These are phyloP conservation scores for Iguana delicatissima DNA, from an alignment of 2,797 vertebrate species.

Conservation along the genomic window DNA sequence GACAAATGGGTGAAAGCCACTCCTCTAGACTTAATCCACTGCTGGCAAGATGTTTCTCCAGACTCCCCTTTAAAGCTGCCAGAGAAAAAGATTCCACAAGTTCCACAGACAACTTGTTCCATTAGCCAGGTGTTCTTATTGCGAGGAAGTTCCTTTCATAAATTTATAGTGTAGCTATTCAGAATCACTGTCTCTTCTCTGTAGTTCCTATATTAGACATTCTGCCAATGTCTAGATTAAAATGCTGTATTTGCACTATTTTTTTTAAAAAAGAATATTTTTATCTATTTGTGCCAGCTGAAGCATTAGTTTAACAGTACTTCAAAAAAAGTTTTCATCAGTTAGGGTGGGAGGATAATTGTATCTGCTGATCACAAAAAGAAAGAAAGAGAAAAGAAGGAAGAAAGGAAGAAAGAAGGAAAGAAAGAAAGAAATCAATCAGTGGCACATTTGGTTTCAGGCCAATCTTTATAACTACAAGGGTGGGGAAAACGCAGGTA, in stretches of 20 bases:
- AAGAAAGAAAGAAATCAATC: neutral
- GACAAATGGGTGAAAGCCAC: slow-evolving; percentile 3
- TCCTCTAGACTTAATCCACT: neutral
- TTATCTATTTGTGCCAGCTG: slow-evolving; percentile 13
- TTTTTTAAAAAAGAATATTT: neutral
- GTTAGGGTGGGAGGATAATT: neutral
- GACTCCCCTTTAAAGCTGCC: slow-evolving; percentile 17
- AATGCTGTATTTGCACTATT: slow-evolving; percentile 19
- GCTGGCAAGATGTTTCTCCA: slow-evolving; percentile 15
- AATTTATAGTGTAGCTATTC: slow-evolving; percentile 20
- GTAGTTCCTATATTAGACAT: neutral
- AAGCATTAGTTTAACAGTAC: slow-evolving; percentile 34
- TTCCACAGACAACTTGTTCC: slow-evolving; percentile 26
- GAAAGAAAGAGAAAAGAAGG: too few species aligned
- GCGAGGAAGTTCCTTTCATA: slow-evolving; percentile 34
- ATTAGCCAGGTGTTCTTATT: slow-evolving; percentile 13
- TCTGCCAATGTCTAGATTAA: slow-evolving; percentile 27
- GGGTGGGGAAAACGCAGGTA: neutral
- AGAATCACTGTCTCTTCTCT: slow-evolving; percentile 14
- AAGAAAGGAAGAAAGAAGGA: neutral
- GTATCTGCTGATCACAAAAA: slow-evolving; percentile 26
- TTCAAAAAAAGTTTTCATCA: neutral
- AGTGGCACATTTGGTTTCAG: slow-evolving; percentile 11
- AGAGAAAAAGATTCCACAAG: slow-evolving; percentile 7
- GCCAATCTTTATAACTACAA: neutral